Evolutionary conservation across 2,888 invertebrate species (phyloP), one percentile per base, ranked within the genome.

Genomic region (Rhagonycha fulva): DNA sequence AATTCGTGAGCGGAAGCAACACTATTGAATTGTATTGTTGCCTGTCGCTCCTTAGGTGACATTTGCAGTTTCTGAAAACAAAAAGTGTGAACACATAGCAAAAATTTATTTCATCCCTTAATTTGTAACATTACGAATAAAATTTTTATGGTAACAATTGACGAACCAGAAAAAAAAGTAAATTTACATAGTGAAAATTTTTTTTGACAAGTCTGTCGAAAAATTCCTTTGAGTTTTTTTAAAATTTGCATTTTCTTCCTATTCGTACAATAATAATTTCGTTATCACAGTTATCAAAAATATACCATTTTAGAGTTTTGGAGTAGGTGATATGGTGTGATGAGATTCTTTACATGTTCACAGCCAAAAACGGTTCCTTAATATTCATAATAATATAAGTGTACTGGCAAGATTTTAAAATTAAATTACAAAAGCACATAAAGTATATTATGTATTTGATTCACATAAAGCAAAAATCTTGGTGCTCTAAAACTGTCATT

Each of bases 1-100:
- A 90, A 90, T 78, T 88, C 88, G 85, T 88, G 87, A 81, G 90
- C 90, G 79, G 90, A 89, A 79, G 89, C 88, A 84, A 89, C 88
- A 80, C 89, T 90, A 85, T 89, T 89, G 87, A 90, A 90, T 80
- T 88, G 87, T 82, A 90, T 89, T 79, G 89, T 90, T 83, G 87
- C 87, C 82, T 86, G 86, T 78, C 86, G 85, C 82, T 86, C 85
- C 81, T 84, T 83, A 80, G 85, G 83, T 78, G 85, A 84, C 85
- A 87, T 85, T 82, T 86, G 85, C 76, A 88, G 83, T 79, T 85
- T 88, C 88, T 88, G 87, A 83, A 87, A 87, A 82, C 74, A 81
- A 78, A 78, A 72, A 77, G 67, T 63, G 70, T 76, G 73, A 75
- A 76, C 72, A 74, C 70, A 68, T 68, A 26, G 68, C 75, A 14